Base-by-base conservation (phyloP, 2,797 vertebrate species). In the Halcyon badia region DNA sequence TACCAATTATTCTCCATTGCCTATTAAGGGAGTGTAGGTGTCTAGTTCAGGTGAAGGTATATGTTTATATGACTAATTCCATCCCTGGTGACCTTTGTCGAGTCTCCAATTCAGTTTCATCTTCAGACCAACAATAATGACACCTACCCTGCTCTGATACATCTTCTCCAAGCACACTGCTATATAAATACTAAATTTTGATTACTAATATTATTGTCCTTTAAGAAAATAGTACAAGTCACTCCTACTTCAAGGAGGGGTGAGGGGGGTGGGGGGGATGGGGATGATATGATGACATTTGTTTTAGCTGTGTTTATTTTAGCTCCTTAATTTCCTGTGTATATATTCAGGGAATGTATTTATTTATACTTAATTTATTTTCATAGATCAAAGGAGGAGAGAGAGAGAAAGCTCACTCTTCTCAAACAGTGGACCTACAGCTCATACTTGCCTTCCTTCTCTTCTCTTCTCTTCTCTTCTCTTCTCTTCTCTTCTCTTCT, bases 321-420 rank as follows among this genome's bases (percentile, higher is more conserved):
- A 88, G 79, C 21, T 72, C 37, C 24, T 84, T 89, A 61, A 72
- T 93, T 87, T 96, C 58, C 77, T 79, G 46, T 41, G 28, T 20
- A 56, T 28, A 42, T 84, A 84, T 49, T 82, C 62, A 85, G 71
- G 35, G 31, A 93, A 73, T 37, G 6, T 26, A 52, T 79, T 76
- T 70, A 42, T 76, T 78, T 88, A 46, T 81, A 60, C 84, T 66
- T 62, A 30, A 82, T 88, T 84, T 81, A 12, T 93, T 90, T 94
- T 83, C n/a, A 57, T 46, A 31, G 41, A 66, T 89, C 60, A 83
- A 68, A 83, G 56, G 49, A 73, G 80, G 22, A 77, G 25, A 78
- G 35, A 28, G 31, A n/a, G 28, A 31, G 51, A 68, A 92, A 58
- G 6, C 3, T 2, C 14, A 61, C 24, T 81, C 37, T 83, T 14